Conservation (phyloP, 92 coral and sea anemone genomes). For the Umimayanthus kanabou region DNA sequence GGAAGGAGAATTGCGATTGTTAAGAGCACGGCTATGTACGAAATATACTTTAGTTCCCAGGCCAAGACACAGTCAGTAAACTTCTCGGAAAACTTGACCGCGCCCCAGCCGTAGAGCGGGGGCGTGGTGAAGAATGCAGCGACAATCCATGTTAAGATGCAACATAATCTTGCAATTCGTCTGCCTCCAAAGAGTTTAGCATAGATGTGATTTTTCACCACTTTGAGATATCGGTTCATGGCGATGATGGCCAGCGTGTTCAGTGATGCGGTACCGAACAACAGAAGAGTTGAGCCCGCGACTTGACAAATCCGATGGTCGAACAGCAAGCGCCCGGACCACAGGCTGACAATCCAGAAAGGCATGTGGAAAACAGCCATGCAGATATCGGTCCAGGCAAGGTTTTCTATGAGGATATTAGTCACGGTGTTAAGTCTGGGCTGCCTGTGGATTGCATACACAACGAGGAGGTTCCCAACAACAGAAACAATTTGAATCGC, state of each 20-base stretch:
- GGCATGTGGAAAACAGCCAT: conserved; percentile 83
- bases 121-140: conserved; percentile 64
- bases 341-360: conserved; percentile 70
- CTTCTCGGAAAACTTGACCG: conserved; percentile 49
- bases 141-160: conserved; percentile 59
- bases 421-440: conserved; percentile 68
- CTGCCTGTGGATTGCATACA: conserved; percentile 60
- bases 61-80: conserved; percentile 66
- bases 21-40: conserved; percentile 63
- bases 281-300: conserved; percentile 56
- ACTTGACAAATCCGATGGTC: conserved; percentile 50
- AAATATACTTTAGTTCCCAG: conserved; percentile 60
- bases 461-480: conserved; percentile 70
- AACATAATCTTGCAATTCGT: conserved; percentile 41
- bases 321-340: conserved; percentile 65
- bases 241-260: conserved; percentile 72
- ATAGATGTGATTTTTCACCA: conserved; percentile 54
- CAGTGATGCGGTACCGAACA: conserved; percentile 72
- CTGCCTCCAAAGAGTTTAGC: conserved; percentile 56
- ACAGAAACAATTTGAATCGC: conserved; percentile 51
- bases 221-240: conserved; percentile 70
- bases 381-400: conserved; percentile 71
- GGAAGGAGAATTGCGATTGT: conserved; percentile 54
- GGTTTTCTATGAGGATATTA: conserved; percentile 71
- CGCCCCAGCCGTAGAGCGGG: conserved; percentile 86